These are phyloP conservation scores for Cynaeus angustus DNA, from an alignment of 2,888 invertebrate genomes.

Conservation along the genomic window DNA sequence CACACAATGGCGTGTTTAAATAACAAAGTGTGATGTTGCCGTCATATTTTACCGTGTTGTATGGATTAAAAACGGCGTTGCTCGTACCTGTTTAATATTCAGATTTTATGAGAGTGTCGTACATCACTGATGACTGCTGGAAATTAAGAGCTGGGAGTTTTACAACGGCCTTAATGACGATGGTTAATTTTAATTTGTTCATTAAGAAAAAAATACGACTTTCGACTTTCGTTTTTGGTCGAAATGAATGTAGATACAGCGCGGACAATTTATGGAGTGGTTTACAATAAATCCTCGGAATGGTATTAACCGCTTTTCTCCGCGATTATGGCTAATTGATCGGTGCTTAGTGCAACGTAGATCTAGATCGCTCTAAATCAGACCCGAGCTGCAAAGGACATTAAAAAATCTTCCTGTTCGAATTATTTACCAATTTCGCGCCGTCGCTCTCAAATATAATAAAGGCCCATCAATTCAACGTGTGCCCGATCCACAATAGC, in stretches of 20 bases:
- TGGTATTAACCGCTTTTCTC: conserved; percentile 4
- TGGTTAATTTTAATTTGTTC: conserved; percentile 34
- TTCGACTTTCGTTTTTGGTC: background rate
- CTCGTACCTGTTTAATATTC: conserved; percentile 37
- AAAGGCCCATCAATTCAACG: conserved; percentile 60
- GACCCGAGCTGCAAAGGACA: background rate
- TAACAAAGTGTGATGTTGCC: conserved; percentile 36
- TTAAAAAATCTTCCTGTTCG: conserved; percentile 2
- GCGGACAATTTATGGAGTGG: conserved; percentile 17
- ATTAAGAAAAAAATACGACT: conserved; percentile 15
- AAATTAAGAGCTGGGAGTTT: conserved; percentile 30
- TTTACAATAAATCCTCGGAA: conserved; percentile 13
- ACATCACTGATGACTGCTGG: conserved; percentile 24
- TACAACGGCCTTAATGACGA: conserved; percentile 26
- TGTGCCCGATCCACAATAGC: conserved; percentile 61
- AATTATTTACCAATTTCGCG: conserved; percentile 44
- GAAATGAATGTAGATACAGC: no score
- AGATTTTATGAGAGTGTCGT: conserved; percentile 43
- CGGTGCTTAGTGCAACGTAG: no score
- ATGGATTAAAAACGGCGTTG: conserved; percentile 28
- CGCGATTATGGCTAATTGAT: conserved; percentile 20
- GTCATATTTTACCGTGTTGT: conserved; percentile 21
- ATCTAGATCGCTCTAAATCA: no score
- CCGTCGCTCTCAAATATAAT: conserved; percentile 45
- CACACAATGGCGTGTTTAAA: conserved; percentile 21